Evolutionary conservation across 2,797 vertebrate species (phyloP).

Genomic region (Nothura maculosa): DNA sequence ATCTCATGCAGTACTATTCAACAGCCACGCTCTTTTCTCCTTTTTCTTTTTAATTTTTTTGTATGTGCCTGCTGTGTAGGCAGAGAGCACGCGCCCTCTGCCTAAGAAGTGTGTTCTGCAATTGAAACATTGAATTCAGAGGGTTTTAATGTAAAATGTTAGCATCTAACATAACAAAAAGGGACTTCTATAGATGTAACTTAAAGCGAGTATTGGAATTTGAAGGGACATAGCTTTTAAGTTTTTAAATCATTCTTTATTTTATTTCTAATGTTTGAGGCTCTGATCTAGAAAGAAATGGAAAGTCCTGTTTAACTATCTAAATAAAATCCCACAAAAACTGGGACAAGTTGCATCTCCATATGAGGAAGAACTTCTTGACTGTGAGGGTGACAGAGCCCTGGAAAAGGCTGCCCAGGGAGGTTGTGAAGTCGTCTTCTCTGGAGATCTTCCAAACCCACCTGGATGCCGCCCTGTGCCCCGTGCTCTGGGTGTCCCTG

Average conservation of each 20-base stretch:
- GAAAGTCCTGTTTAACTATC: not conserved
- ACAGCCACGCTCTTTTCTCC: conserved; percentile 43
- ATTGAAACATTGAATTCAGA: conserved; percentile 51
- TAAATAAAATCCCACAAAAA: conserved; percentile 16
- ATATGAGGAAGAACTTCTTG: too few relatives aligned
- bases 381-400: too few relatives aligned
- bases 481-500: too few relatives aligned
- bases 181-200: not conserved
- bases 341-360: not conserved
- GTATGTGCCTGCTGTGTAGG: conserved; percentile 56
- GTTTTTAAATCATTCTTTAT: not conserved
- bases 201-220: not conserved
- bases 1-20: conserved; percentile 55
- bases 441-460: too few relatives aligned
- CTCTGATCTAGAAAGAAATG: not conserved
- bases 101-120: conserved; percentile 26
- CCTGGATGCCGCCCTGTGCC: too few relatives aligned
- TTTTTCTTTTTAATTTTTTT: not conserved
- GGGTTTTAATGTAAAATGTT: conserved; percentile 52
- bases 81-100: conserved; percentile 72
- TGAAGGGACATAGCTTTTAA: not conserved
- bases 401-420: too few relatives aligned
- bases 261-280: not conserved
- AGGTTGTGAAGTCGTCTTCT: too few relatives aligned
- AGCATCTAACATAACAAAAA: conserved; percentile 18